phyloP scores from a whole-genome alignment of 2,797 vertebrate species.

The Argentina silus region DNA sequence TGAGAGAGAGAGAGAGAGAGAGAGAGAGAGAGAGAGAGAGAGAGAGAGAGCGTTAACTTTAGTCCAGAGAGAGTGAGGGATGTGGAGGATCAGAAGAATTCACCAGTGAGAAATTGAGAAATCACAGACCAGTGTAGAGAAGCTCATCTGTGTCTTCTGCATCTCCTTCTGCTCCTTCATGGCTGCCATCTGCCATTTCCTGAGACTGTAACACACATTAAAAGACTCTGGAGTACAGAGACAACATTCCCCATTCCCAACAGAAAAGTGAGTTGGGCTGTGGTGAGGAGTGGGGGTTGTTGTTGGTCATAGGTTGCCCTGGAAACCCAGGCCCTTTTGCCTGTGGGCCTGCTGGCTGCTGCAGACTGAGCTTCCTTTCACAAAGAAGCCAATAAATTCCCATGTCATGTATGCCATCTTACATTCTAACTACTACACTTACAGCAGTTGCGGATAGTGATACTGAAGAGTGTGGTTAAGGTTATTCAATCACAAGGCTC shows the following conservation, averaged over 20 bases:
- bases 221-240: slow-evolving; percentile 27
- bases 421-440: neutral
- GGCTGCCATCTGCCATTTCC: slow-evolving; percentile 59
- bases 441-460: neutral
- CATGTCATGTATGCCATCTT: neutral
- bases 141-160: slow-evolving; percentile 55
- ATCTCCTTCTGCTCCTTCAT: slow-evolving; percentile 20
- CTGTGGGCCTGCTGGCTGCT: slow-evolving; percentile 30
- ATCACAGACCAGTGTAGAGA: slow-evolving; percentile 61
- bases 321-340: slow-evolving; percentile 60
- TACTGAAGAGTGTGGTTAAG: neutral
- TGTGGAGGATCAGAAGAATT: neutral
- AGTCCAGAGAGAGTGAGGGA: neutral
- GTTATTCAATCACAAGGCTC: too few relatives aligned
- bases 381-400: slow-evolving; percentile 42
- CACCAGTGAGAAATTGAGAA: neutral
- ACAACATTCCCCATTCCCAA: slow-evolving; percentile 10
- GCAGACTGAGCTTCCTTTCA: slow-evolving; percentile 34
- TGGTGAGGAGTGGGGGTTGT: slow-evolving; percentile 29
- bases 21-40: neutral
- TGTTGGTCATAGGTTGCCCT: slow-evolving; percentile 64
- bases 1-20: neutral
- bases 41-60: neutral
- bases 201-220: slow-evolving; percentile 17
- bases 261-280: neutral